Evolutionary conservation across 2,888 invertebrate species (phyloP).

Genomic region (Cataglyphis rosenhaueri): DNA sequence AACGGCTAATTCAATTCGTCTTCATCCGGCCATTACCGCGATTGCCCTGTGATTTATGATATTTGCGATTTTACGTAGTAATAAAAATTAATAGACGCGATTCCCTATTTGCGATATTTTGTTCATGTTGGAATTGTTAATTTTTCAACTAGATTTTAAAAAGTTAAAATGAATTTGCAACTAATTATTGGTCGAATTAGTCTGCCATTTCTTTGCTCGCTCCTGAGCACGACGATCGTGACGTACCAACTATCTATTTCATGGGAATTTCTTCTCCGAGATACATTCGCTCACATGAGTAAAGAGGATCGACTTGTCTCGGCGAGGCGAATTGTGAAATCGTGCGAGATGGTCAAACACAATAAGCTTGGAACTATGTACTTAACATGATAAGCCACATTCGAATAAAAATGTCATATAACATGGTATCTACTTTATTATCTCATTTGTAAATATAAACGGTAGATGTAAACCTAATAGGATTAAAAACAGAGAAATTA

Average conservation of each 20-base stretch:
- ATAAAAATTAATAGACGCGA: not conserved
- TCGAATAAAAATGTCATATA: constrained; percentile 70
- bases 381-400: constrained; percentile 67
- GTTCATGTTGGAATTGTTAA: not conserved
- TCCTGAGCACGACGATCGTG: constrained; percentile 58
- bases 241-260: constrained; percentile 54
- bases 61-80: not conserved
- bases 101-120: not conserved
- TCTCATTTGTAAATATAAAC: not conserved
- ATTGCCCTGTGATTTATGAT: constrained; percentile 8
- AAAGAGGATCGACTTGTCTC: constrained; percentile 42
- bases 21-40: constrained; percentile 19
- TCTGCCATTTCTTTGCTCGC: constrained; percentile 43
- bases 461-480: not conserved
- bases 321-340: constrained; percentile 55
- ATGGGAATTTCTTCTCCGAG: constrained; percentile 41
- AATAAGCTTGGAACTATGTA: constrained; percentile 74
- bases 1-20: constrained; percentile 41
- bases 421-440: constrained; percentile 46
- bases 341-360: constrained; percentile 70
- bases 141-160: not conserved
- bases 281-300: constrained; percentile 33
- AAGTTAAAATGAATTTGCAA: not conserved
- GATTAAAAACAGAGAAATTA: not conserved
- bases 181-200: not conserved